Conservation (phyloP, 1,140 invertebrate species). For the Nymphalis io region DNA sequence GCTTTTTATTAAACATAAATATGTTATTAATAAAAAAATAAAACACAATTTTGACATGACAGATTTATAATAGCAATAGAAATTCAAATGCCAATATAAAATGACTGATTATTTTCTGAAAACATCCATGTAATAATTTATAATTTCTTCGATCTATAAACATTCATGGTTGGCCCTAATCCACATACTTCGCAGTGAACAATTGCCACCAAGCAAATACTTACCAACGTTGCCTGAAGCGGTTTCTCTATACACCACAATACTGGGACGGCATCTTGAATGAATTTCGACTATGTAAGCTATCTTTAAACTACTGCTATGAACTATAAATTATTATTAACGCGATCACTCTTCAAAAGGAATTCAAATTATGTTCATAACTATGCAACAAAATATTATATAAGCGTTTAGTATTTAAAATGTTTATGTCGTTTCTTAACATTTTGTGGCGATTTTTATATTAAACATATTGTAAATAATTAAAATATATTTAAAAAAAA, state of each 20-base stretch:
- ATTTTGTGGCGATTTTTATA: too few relatives aligned
- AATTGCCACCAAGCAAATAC: slow-evolving; percentile 19
- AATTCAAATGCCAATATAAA: too few relatives aligned
- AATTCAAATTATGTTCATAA: neutral
- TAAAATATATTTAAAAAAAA: too few relatives aligned
- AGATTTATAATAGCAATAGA: too few relatives aligned
- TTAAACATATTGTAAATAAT: too few relatives aligned
- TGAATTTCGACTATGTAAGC: slow-evolving; percentile 18
- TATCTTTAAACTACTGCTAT: slow-evolving; percentile 11
- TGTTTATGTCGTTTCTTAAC: too few relatives aligned
- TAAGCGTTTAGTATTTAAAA: neutral
- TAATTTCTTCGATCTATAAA: neutral
- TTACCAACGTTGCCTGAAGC: slow-evolving; percentile 12
- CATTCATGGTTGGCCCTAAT: neutral
- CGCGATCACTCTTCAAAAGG: neutral
- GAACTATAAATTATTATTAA: slow-evolving; percentile 4
- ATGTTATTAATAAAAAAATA: too few relatives aligned
- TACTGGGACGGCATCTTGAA: slow-evolving; percentile 12
- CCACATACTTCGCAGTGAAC: slow-evolving; percentile 15
- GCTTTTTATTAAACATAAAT: too few relatives aligned
- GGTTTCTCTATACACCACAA: slow-evolving; percentile 17
- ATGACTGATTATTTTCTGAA: too few relatives aligned
- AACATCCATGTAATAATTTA: neutral
- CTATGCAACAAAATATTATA: neutral
- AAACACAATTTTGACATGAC: too few relatives aligned